These are phyloP conservation scores for Tauraco hartlaubi DNA, from an alignment of 2,797 vertebrate species.

Conservation along the genomic window DNA sequence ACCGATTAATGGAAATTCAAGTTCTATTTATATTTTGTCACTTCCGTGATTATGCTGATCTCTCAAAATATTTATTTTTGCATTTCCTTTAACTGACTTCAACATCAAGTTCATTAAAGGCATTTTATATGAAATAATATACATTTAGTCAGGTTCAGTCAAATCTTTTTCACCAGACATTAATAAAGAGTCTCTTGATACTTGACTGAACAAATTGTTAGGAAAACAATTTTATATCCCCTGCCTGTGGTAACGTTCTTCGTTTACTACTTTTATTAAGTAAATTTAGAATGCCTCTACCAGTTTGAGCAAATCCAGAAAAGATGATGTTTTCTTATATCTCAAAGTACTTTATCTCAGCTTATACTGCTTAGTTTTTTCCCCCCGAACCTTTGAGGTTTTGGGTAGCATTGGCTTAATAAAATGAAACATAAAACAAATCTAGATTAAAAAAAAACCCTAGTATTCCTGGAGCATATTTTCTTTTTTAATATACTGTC, in stretches of 20 bases:
- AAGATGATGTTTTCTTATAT: background rate
- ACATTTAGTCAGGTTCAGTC: constrained; percentile 47
- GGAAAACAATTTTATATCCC: constrained; percentile 61
- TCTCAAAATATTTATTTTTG: constrained; percentile 15
- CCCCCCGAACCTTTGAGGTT: background rate
- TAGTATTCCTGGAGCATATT: background rate
- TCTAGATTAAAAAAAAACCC: background rate
- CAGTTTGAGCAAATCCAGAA: constrained; percentile 46
- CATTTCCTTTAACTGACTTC: constrained; percentile 22
- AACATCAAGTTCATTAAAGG: constrained; percentile 8
- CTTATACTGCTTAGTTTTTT: background rate
- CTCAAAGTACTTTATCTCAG: background rate
- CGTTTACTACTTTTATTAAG: constrained; percentile 53
- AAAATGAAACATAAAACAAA: background rate
- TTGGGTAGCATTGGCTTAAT: background rate
- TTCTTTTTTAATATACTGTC: background rate
- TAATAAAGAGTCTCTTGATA: constrained; percentile 33
- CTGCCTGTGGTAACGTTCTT: constrained; percentile 40
- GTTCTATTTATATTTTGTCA: background rate
- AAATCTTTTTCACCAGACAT: constrained; percentile 49
- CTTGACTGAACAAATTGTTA: constrained; percentile 64
- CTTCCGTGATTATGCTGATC: background rate
- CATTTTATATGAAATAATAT: background rate
- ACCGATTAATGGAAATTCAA: background rate
- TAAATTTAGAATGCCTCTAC: constrained; percentile 54